phyloP scores from a whole-genome alignment of 2,888 invertebrate genomes.

The Aproaerema taeniolella region DNA sequence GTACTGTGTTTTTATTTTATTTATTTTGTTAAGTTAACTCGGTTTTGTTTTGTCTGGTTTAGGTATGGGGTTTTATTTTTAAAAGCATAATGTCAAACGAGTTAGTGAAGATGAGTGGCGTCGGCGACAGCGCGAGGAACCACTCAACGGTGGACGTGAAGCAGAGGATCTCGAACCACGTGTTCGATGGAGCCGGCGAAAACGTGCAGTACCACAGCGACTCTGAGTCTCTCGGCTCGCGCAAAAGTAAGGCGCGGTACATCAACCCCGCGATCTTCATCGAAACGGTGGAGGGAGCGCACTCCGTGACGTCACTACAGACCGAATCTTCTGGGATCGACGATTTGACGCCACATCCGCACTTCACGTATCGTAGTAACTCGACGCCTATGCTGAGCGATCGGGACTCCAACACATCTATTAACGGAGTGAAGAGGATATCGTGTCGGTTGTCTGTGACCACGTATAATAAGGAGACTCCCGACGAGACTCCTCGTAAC shows the following conservation, averaged over 20 bases:
- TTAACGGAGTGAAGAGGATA: conserved; percentile 56
- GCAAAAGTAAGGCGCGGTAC: conserved; percentile 67
- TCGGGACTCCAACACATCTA: conserved; percentile 48
- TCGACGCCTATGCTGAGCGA: conserved; percentile 64
- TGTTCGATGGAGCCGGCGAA: conserved; percentile 67
- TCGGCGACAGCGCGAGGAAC: conserved; percentile 57
- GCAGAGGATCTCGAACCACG: conserved; percentile 44
- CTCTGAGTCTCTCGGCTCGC: conserved; percentile 55
- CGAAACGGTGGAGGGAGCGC: conserved; percentile 64
- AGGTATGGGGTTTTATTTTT: conserved; percentile 23
- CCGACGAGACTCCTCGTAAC: conserved; percentile 48
- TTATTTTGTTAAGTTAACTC: conserved; percentile 18
- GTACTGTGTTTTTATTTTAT: conserved; percentile 33
- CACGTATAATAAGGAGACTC: too few relatives aligned
- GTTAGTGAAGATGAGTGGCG: conserved; percentile 47
- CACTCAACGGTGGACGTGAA: conserved; percentile 32
- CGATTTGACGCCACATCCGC: conserved; percentile 64
- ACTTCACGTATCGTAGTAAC: conserved; percentile 58
- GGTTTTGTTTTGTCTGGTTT: conserved; percentile 18
- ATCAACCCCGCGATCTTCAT: conserved; percentile 80
- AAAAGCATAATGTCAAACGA: conserved; percentile 44
- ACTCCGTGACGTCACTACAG: conserved; percentile 58
- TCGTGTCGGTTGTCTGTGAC: conserved; percentile 45
- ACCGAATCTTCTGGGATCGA: conserved; percentile 44
- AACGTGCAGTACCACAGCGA: conserved; percentile 62